Conservation (phyloP, 2,797 vertebrate genomes). For the Anguilla pacifica region DNA sequence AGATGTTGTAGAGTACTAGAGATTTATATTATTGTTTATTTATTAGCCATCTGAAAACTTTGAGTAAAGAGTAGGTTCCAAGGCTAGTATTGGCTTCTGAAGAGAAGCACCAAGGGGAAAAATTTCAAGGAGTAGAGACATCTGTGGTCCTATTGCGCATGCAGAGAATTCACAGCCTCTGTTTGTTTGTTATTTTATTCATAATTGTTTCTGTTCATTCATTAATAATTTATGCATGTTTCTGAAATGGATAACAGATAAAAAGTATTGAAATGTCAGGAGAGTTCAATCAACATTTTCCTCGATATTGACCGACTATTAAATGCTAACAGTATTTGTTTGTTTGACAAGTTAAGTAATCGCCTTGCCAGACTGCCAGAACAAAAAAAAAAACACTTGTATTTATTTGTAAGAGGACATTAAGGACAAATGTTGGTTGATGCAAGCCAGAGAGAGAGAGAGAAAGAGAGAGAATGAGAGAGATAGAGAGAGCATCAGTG, state of each 20-base stretch:
- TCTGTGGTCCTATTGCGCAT: too few species aligned
- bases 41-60: too few species aligned
- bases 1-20: too few species aligned
- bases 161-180: too few species aligned
- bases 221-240: constrained; percentile 51
- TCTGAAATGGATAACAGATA: neutral
- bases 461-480: neutral
- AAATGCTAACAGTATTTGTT: neutral
- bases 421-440: neutral
- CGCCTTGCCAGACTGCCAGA: neutral
- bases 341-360: neutral
- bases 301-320: neutral
- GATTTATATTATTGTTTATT: too few species aligned
- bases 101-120: too few species aligned
- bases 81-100: too few species aligned
- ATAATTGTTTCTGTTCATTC: constrained; percentile 33
- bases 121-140: too few species aligned
- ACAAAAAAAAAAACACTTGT: neutral
- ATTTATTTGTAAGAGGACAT: neutral
- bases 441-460: neutral
- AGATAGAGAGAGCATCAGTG: neutral
- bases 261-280: neutral
- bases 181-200: too few species aligned
- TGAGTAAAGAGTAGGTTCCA: too few species aligned
- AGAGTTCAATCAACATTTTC: neutral